Percentiles rank a stretch among this genome's conserved stretches.
Evolutionary conservation across 2,113 vertebrate species (phyloP).

Genomic region (Indicator indicator): DNA sequence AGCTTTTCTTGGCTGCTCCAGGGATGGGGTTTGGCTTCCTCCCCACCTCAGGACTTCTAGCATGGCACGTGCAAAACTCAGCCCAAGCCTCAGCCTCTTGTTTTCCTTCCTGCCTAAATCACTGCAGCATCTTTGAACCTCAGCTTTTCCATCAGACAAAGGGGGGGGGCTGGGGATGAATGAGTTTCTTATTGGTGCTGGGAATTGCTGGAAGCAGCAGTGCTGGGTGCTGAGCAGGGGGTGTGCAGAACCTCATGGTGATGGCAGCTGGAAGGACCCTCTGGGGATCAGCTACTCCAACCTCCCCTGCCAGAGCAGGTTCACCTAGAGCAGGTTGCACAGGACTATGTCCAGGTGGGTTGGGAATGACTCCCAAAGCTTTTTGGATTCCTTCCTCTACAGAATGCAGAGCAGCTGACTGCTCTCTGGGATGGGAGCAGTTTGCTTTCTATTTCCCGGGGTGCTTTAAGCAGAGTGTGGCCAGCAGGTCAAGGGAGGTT

Average conservation of each 20-base stretch:
- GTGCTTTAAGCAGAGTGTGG: no score
- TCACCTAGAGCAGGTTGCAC: no score
- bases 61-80: neutral
- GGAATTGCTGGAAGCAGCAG: accelerated
- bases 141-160: accelerated
- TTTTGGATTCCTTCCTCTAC: neutral
- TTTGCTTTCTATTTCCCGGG: neutral
- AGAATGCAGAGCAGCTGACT: neutral
- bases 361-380: neutral
- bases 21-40: neutral
- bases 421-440: neutral
- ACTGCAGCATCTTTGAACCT: neutral
- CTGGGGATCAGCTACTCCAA: no score
- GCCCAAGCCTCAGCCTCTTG: neutral
- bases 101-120: neutral
- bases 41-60: neutral
- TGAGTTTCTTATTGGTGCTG: neutral
- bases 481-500: no score
- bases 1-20: neutral
- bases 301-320: no score
- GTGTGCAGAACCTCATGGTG: neutral
- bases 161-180: neutral
- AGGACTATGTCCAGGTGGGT: no score
- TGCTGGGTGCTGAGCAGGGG: no score
- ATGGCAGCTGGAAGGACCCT: no score